phyloP scores from a whole-genome alignment of 2,797 vertebrate genomes.

The Sternarchorhynchus goeldii region DNA sequence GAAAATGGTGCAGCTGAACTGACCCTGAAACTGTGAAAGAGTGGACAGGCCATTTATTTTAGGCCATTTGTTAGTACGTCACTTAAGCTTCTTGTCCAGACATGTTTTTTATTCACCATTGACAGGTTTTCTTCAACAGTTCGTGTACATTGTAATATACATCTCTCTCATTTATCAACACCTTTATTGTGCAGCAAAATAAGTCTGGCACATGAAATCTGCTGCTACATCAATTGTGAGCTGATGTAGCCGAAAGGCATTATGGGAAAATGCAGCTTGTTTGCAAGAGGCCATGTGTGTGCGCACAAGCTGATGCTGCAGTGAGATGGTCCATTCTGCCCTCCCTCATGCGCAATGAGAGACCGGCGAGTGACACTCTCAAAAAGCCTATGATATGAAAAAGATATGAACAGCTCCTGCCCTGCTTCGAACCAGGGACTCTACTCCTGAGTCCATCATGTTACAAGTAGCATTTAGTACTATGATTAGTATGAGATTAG shows the following conservation, averaged over 20 bases:
- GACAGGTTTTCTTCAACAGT: too few relatives aligned
- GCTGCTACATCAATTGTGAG: not conserved
- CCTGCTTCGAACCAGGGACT: too few relatives aligned
- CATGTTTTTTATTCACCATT: not conserved
- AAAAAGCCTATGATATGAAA: too few relatives aligned
- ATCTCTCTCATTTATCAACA: not conserved
- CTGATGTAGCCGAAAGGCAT: too few relatives aligned
- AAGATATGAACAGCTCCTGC: too few relatives aligned
- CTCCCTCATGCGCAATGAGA: not conserved
- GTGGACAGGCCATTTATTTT: not conserved
- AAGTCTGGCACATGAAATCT: not conserved
- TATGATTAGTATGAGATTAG: too few relatives aligned
- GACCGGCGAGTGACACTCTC: not conserved
- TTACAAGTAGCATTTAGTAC: too few relatives aligned
- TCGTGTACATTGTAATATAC: not conserved
- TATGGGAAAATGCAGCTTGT: not conserved
- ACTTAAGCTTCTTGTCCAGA: not conserved
- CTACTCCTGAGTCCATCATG: too few relatives aligned
- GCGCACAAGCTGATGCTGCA: constrained; percentile 26
- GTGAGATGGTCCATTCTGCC: constrained; percentile 15
- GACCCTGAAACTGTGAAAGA: constrained; percentile 10
- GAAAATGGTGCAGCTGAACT: constrained; percentile 26
- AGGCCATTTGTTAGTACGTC: not conserved
- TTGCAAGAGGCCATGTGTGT: constrained; percentile 11
- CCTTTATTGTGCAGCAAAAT: not conserved